Conservation (phyloP, 2,113 vertebrate genomes). For the Coptodon rendalli region DNA sequence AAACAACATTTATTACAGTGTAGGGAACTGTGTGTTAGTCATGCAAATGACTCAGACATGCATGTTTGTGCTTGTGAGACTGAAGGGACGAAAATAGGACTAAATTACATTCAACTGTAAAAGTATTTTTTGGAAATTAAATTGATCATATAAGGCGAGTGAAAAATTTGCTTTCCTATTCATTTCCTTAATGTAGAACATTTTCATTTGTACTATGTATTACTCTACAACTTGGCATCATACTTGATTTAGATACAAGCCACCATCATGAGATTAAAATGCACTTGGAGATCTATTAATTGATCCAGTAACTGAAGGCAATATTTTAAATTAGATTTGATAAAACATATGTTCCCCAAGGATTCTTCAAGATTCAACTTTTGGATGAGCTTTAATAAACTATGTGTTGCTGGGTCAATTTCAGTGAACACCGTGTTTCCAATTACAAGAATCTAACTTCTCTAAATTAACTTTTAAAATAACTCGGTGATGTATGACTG, state of each 20-base stretch:
- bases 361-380: neutral
- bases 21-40: neutral
- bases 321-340: neutral
- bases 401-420: neutral
- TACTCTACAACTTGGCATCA: neutral
- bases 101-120: neutral
- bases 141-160: neutral
- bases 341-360: neutral
- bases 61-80: neutral
- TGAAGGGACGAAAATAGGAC: neutral
- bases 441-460: neutral
- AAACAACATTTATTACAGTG: neutral
- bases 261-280: neutral
- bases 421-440: neutral
- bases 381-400: neutral
- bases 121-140: neutral
- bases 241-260: neutral
- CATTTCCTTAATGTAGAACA: neutral
- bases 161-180: neutral
- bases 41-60: neutral
- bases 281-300: neutral
- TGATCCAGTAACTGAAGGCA: neutral
- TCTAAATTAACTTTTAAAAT: neutral
- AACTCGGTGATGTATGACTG: accelerated
- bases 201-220: neutral